phyloP scores from a whole-genome alignment of 1,140 invertebrate species.

The Drosophila busckii region DNA sequence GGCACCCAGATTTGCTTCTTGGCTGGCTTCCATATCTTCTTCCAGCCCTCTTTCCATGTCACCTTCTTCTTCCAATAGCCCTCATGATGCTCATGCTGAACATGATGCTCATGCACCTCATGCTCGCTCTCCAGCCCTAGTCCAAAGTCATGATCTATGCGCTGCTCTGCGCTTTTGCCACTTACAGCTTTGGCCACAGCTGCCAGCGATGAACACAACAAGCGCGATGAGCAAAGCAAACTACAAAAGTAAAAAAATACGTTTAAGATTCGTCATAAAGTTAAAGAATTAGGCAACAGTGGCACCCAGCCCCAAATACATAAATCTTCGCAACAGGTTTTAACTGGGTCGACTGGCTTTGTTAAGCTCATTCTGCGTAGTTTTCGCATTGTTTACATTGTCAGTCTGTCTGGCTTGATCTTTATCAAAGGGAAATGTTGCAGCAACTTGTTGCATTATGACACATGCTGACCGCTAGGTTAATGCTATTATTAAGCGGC shows the following conservation, averaged over 20 bases:
- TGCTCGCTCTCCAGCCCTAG: constrained; percentile 79
- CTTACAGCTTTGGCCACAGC: constrained; percentile 60
- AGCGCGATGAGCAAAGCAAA: constrained; percentile 71
- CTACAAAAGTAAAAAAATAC: constrained; percentile 45
- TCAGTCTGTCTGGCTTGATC: no score
- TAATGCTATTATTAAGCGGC: no score
- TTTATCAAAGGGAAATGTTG: no score
- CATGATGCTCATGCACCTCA: constrained; percentile 80
- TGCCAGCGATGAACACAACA: constrained; percentile 48
- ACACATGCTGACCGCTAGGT: no score
- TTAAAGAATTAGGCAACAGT: constrained; percentile 57
- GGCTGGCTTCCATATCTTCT: constrained; percentile 87
- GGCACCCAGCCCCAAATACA: no score
- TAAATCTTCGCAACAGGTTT: no score
- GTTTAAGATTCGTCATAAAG: no score
- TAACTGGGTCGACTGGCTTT: constrained; percentile 65
- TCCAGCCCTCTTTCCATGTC: constrained; percentile 89
- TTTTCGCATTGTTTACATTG: constrained; percentile 36
- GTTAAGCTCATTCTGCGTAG: no score
- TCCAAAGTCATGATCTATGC: constrained; percentile 71
- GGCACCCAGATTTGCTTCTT: constrained; percentile 87
- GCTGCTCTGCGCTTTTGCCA: constrained; percentile 65
- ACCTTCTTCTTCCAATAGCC: constrained; percentile 90
- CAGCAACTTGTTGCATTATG: no score
- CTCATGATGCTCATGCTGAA: constrained; percentile 83